phyloP scores from a whole-genome alignment of 2,113 vertebrate species.

The Polypterus senegalus region DNA sequence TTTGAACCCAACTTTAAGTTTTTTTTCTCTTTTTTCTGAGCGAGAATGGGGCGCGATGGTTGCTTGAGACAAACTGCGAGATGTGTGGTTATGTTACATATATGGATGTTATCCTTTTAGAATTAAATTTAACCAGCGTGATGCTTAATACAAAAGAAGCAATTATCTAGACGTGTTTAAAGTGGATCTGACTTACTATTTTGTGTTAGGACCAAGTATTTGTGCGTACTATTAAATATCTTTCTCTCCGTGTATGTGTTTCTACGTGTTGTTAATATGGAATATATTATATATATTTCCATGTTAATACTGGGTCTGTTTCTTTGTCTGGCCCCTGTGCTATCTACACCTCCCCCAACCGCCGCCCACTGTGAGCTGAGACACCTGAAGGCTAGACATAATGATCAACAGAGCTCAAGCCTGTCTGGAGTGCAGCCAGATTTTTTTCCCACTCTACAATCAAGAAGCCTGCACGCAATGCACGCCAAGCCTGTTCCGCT shows the following conservation, averaged over 20 bases:
- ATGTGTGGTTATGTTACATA: too few species aligned
- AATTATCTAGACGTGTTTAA: too few species aligned
- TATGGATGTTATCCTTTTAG: too few species aligned
- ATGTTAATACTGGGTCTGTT: constrained; percentile 36
- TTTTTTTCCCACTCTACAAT: constrained; percentile 45
- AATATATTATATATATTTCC: constrained; percentile 14
- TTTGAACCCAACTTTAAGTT: too few species aligned
- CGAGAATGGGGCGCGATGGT: too few species aligned
- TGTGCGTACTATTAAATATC: constrained; percentile 6
- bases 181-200: too few species aligned
- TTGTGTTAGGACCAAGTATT: too few species aligned
- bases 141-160: too few species aligned
- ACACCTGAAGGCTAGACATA: constrained; percentile 95
- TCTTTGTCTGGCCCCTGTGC: constrained; percentile 81
- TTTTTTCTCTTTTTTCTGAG: too few species aligned
- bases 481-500: constrained; percentile 49
- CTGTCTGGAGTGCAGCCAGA: constrained; percentile 70
- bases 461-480: constrained; percentile 59
- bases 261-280: background rate
- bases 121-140: too few species aligned
- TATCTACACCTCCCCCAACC: constrained; percentile 67
- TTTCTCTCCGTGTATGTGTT: constrained; percentile 25
- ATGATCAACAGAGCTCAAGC: constrained; percentile 85
- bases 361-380: constrained; percentile 67
- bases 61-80: too few species aligned